A percentile compares a stretch with the other conserved stretches of the same genome.
These are phyloP conservation scores for Sicus ferrugineus DNA, from an alignment of 2,888 invertebrate species.

Conservation along the genomic window DNA sequence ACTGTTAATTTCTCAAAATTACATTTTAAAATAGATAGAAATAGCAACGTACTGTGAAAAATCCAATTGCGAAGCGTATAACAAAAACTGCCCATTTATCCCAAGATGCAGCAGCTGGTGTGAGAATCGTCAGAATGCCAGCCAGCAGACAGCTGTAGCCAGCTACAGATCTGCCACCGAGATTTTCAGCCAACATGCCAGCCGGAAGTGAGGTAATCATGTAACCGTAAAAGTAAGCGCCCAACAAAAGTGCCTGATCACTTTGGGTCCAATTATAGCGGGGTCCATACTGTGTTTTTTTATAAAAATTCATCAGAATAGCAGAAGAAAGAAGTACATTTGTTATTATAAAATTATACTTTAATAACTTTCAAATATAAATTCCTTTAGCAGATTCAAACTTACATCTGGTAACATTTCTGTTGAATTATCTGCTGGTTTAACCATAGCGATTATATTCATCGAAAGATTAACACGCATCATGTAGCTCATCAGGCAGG, in stretches of 20 bases:
- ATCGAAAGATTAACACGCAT: conserved; percentile 79
- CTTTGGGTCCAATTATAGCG: conserved; percentile 69
- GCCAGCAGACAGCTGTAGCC: conserved; percentile 65
- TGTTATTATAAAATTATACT: background rate
- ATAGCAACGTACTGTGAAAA: conserved; percentile 71
- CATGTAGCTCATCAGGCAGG: conserved; percentile 78
- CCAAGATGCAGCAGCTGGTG: conserved; percentile 70
- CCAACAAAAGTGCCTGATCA: conserved; percentile 72
- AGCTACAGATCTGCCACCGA: conserved; percentile 71
- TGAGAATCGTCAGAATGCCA: conserved; percentile 69
- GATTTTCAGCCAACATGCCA: conserved; percentile 73
- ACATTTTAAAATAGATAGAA: too few species aligned
- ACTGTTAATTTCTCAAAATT: too few species aligned
- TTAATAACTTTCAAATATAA: background rate
- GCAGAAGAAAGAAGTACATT: background rate
- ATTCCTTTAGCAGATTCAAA: conserved; percentile 2
- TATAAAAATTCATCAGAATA: conserved; percentile 1
- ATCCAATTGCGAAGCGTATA: conserved; percentile 70
- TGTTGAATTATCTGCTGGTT: conserved; percentile 63
- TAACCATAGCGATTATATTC: conserved; percentile 76
- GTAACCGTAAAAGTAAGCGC: conserved; percentile 77
- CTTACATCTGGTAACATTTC: conserved; percentile 56
- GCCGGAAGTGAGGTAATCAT: conserved; percentile 71
- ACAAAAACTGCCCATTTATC: conserved; percentile 69
- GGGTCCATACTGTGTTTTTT: conserved; percentile 62